Percentiles rank a stretch among this genome's conserved stretches.
Evolutionary conservation across 2,888 invertebrate species (phyloP).

Genomic region (Platerodrilus igneus): DNA sequence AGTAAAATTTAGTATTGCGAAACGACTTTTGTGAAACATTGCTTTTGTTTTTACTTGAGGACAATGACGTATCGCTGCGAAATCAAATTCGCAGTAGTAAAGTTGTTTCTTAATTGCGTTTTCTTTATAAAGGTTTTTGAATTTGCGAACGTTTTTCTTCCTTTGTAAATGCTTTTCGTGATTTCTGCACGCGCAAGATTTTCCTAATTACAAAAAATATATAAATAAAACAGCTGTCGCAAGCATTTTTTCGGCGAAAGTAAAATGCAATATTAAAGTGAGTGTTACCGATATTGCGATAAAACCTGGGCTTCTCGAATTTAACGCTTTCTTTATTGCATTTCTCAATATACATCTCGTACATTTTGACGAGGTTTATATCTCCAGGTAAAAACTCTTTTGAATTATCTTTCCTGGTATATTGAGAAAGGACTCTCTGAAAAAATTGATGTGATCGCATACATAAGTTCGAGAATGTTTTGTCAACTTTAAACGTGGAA

Average conservation of each 20-base stretch:
- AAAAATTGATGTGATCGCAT: not conserved
- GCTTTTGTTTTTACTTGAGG: conserved; percentile 2
- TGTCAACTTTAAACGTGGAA: no score
- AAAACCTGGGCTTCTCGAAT: no score
- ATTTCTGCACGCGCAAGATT: not conserved
- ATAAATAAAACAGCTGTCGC: no score
- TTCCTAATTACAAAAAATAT: not conserved
- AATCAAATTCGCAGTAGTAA: not conserved
- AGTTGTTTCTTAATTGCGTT: conserved; percentile 1
- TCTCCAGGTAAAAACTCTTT: conserved; percentile 1
- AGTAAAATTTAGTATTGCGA: no score
- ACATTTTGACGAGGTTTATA: no score
- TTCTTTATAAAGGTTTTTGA: conserved; percentile 1
- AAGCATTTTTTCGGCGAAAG: no score
- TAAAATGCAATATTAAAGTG: no score
- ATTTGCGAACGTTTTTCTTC: not conserved
- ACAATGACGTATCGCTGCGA: not conserved
- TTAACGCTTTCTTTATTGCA: no score
- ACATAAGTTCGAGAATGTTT: not conserved
- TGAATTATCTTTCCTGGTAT: not conserved
- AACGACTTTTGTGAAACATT: conserved; percentile 1
- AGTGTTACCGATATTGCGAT: no score
- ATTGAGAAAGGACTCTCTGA: conserved; percentile 1
- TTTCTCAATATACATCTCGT: no score
- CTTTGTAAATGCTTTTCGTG: not conserved